phyloP scores from a whole-genome alignment of 2,797 vertebrate genomes.

The Acipenser ruthenus region DNA sequence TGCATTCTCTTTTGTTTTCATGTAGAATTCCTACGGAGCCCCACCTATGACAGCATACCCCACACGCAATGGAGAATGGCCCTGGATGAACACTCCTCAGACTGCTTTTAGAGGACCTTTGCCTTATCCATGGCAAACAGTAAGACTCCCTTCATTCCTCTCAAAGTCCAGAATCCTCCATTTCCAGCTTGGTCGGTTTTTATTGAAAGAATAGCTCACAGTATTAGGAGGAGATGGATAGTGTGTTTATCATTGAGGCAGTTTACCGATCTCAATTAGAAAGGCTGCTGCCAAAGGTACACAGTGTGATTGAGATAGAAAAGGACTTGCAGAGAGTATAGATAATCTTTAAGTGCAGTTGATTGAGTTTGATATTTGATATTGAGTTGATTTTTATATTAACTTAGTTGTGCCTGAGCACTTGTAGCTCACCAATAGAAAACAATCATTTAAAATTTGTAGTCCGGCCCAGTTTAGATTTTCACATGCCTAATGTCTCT shows the following conservation, averaged over 20 bases:
- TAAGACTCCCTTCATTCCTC: neutral
- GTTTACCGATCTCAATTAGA: neutral
- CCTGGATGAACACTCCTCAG: neutral
- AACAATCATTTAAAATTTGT: neutral
- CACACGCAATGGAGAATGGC: neutral
- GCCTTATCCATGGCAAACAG: constrained; percentile 13
- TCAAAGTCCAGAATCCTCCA: constrained; percentile 1
- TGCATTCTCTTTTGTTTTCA: neutral
- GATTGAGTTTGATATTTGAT: neutral
- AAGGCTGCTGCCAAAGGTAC: neutral
- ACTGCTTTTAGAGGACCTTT: constrained; percentile 4
- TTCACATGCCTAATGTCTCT: constrained; percentile 28
- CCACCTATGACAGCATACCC: constrained; percentile 1
- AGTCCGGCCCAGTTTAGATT: constrained; percentile 17
- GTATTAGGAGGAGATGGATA: neutral
- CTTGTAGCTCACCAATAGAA: neutral
- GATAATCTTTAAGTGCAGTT: too few relatives aligned
- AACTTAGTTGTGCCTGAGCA: neutral
- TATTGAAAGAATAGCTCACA: neutral
- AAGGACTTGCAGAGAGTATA: too few relatives aligned
- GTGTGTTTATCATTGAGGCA: neutral
- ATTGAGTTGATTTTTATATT: neutral
- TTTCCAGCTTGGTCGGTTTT: neutral
- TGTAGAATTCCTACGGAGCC: constrained; percentile 5
- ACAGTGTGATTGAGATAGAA: too few relatives aligned